Evolutionary conservation across 2,888 invertebrate genomes (phyloP), one percentile per base, ranked within the genome.

Genomic region (Thereva unica): DNA sequence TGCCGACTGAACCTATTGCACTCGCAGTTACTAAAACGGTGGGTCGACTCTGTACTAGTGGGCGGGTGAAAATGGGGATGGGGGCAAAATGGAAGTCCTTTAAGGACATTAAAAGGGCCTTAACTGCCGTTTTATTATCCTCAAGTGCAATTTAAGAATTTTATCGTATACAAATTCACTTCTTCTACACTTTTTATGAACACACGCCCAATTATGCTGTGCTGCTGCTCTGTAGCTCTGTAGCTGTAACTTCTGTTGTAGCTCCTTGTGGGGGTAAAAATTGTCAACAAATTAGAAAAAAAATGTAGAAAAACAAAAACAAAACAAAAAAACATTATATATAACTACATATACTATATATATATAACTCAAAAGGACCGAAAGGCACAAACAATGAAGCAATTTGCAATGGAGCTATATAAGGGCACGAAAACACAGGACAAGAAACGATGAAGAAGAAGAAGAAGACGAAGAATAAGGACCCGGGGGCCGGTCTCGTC

Each of bases 121-220:
- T 66, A 66, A 66, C 66, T 66, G 66, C 52, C 12, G 66, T 66
- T 56, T 57, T 66, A 57, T 66, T 66, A 53, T 66, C 50, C 44
- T 57, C 50, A 53, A 66, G 56, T 66, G 52, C 66, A 59, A 52
- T 66, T 66, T 44, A 44, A 66, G 50, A 57, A 59, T 54, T 65
- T 65, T 54, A 65, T 65, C 47, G 65, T 41, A 38, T 55, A 65
- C 56, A 64, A 54, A 64, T 42, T 52, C 42, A 64, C 45, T 34
- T 23, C n/a, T 41, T 42, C 40, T 61, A 41, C 61, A 50, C 40
- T 41, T 50, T 61, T 61, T 50, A 61, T 61, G 12, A 61, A 61
- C 61, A 49, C 50, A 61, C 41, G 10, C 50, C 41, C 34, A 59
- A 47, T 50, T 41, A 23, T 42, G 34, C 50, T 50, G 7, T 35